These are phyloP conservation scores for Odontocerum albicorne DNA, from an alignment of 2,888 invertebrate genomes.

Conservation along the genomic window DNA sequence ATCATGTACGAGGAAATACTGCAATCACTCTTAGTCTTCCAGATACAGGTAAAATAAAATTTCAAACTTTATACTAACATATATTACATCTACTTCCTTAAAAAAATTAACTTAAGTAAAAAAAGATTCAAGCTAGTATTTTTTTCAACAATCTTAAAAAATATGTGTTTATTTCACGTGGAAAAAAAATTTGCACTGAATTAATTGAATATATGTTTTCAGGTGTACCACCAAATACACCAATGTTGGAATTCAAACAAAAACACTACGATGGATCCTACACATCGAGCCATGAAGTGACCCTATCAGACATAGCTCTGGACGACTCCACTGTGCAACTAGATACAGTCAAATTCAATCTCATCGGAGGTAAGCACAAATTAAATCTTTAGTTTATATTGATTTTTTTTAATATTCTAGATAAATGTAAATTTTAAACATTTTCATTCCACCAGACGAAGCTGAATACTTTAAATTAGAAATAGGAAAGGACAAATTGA, in stretches of 20 bases:
- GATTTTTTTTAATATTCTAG: background rate
- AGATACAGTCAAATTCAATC: background rate
- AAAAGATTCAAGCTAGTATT: too few species aligned
- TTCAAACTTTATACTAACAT: too few species aligned
- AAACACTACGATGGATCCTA: slow-evolving; percentile 13
- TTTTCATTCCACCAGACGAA: background rate
- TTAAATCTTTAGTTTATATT: background rate
- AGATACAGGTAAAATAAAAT: slow-evolving; percentile 9
- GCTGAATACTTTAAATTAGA: background rate
- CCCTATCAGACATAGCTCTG: background rate
- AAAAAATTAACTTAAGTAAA: too few species aligned
- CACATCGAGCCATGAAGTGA: background rate
- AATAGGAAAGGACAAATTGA: background rate
- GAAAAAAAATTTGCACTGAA: too few species aligned
- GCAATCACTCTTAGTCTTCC: slow-evolving; percentile 8
- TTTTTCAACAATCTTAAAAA: too few species aligned
- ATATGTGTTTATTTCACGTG: too few species aligned
- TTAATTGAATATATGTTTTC: too few species aligned
- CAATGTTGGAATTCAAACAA: slow-evolving; percentile 17
- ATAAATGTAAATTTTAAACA: background rate
- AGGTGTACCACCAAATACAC: too few species aligned
- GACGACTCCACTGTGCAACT: background rate
- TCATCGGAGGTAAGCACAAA: background rate
- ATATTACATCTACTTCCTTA: too few species aligned
- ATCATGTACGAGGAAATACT: slow-evolving; percentile 41